Base-by-base conservation (phyloP, 2,888 invertebrate genomes). In the Drosophila falleni region DNA sequence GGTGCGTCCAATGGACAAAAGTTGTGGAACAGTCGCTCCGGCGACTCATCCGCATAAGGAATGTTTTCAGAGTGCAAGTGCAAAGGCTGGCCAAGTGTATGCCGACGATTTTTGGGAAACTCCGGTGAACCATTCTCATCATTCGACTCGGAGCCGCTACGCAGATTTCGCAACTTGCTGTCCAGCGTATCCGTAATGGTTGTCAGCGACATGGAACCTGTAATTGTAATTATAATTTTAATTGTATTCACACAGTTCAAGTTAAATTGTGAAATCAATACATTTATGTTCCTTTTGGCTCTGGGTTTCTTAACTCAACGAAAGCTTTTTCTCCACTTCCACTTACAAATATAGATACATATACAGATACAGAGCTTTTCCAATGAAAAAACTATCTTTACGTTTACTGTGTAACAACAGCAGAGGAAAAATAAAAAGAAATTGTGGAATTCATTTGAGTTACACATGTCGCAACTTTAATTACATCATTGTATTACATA, bases 121-220 rank as follows among this genome's bases (percentile, higher is more conserved):
- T 92, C 91, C 71, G 93, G 84, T 90, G 93, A 92, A 91, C 94
- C 83, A 58, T 92, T 91, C 74, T 91, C 92, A 92, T 95, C 94
- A 91, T 94, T 94, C 49, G 94, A 94, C 86, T 94, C 94, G 67
- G 95, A 95, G 65, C 95, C 94, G 93, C 95, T 95, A 91, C 96
- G 94, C 89, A 96, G 93, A 88, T 95, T 95, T 86, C 95, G 95
- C 93, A 97, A 94, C 93, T 97, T 97, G 91, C 96, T 96, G 92
- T 97, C 97, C 93, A 97, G 95, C 69, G 97, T 96, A 90, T 96
- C 96, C 84, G 97, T 97, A 91, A 97, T 95, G 86, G 96, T 96
- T 91, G 96, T 96, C 93, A 97, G 94, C 87, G 97, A 95, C 93
- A 97, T 97, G 91, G 96, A 95, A 92, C 97, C 97, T 97, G 16